phyloP scores from a whole-genome alignment of 2,888 invertebrate species.

The Ormyrus rosae region DNA sequence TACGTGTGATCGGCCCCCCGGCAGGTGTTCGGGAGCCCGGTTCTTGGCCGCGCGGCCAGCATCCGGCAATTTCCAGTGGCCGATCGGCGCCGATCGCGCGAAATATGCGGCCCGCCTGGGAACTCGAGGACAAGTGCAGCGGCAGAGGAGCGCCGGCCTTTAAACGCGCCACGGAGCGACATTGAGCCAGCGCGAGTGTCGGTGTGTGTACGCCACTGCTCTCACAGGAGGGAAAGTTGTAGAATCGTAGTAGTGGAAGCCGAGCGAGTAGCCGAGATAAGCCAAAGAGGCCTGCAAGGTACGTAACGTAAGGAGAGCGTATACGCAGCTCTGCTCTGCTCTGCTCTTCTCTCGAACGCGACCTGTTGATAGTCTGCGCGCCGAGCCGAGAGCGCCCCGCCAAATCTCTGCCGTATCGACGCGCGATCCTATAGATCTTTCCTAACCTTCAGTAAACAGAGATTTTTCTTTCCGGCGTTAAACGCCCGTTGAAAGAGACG shows the following conservation, averaged over 20 bases:
- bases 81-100: neutral
- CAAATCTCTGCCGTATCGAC: neutral
- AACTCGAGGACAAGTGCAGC: constrained; percentile 53
- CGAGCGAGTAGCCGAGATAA: constrained; percentile 15
- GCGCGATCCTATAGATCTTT: constrained; percentile 13
- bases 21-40: too few species aligned
- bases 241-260: neutral
- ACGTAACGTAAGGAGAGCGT: constrained; percentile 5
- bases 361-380: constrained; percentile 53
- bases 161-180: constrained; percentile 49
- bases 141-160: constrained; percentile 45
- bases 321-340: neutral
- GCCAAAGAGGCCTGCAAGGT: constrained; percentile 23
- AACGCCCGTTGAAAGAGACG: constrained; percentile 27
- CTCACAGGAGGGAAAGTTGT: neutral
- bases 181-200: constrained; percentile 16
- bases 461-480: neutral
- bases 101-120: constrained; percentile 48
- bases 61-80: neutral
- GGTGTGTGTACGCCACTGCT: neutral
- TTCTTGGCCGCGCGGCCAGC: too few species aligned
- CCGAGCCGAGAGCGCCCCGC: neutral
- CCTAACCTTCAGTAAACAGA: neutral
- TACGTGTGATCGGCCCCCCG: neutral
- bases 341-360: constrained; percentile 15